Evolutionary conservation across 2,888 invertebrate genomes (phyloP).

Genomic region (Plagodis dolabraria): DNA sequence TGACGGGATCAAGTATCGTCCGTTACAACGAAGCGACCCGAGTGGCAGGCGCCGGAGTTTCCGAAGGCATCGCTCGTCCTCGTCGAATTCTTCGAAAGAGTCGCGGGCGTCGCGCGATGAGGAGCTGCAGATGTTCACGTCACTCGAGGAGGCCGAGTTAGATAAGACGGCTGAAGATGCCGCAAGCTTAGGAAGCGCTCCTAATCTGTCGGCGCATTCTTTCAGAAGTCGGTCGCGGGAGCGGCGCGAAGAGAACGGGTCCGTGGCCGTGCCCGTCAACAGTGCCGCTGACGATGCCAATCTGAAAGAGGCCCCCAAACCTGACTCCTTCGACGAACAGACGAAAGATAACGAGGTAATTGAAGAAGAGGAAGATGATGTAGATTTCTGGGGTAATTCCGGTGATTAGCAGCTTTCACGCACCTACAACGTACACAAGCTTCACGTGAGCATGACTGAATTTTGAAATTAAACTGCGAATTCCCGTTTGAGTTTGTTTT

Average conservation of each 20-base stretch:
- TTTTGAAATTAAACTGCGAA: constrained; percentile 65
- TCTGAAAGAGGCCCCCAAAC: constrained; percentile 63
- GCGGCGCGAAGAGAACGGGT: constrained; percentile 63
- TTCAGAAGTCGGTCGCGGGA: constrained; percentile 83
- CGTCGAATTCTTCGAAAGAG: constrained; percentile 85
- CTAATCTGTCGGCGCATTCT: constrained; percentile 81
- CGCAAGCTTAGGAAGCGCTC: constrained; percentile 68
- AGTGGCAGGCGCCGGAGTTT: constrained; percentile 86
- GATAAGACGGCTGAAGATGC: constrained; percentile 57
- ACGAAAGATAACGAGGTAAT: constrained; percentile 70
- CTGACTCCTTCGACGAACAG: constrained; percentile 76
- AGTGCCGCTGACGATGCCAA: constrained; percentile 51
- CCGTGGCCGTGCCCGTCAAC: constrained; percentile 58
- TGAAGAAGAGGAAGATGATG: constrained; percentile 63
- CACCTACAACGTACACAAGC: constrained; percentile 58
- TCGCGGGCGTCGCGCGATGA: constrained; percentile 87
- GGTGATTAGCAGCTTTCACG: constrained; percentile 71
- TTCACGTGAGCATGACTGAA: constrained; percentile 79
- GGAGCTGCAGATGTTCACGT: constrained; percentile 87
- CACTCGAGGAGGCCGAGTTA: constrained; percentile 86
- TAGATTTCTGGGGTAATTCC: constrained; percentile 77
- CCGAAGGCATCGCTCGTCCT: constrained; percentile 86
- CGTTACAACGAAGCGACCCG: constrained; percentile 86
- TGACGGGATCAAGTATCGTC: constrained; percentile 87
- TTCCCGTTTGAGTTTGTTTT: constrained; percentile 67